Evolutionary conservation across 2,113 vertebrate species (phyloP).

Genomic region (Craseonycteris thonglongyai): DNA sequence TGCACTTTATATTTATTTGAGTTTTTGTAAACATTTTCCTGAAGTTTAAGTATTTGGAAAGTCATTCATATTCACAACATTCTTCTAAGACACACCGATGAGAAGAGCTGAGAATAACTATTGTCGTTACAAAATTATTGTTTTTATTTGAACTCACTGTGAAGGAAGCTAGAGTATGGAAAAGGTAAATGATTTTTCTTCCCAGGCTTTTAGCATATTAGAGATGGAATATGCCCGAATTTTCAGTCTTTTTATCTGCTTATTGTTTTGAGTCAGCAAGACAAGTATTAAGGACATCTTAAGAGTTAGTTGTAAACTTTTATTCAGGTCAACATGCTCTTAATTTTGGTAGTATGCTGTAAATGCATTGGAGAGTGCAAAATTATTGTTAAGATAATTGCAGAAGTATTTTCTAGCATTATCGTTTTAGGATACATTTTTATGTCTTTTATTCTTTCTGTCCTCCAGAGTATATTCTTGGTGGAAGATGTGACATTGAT

Average conservation of each 20-base stretch:
- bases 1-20: not conserved
- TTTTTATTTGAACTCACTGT: not conserved
- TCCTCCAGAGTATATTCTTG: constrained; percentile 25
- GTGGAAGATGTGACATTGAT: constrained; percentile 41
- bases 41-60: constrained; percentile 4
- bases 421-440: not conserved
- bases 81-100: too few species aligned
- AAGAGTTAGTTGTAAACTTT: not conserved
- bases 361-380: not conserved
- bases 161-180: not conserved
- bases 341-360: constrained; percentile 12
- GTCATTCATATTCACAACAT: not conserved
- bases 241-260: not conserved
- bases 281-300: not conserved
- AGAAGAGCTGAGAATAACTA: not conserved
- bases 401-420: not conserved
- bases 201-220: not conserved
- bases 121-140: not conserved
- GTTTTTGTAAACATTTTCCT: not conserved
- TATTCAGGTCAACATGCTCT: not conserved
- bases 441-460: not conserved
- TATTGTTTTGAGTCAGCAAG: not conserved
- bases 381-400: not conserved
- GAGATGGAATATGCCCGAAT: not conserved
- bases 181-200: not conserved